phyloP scores from a whole-genome alignment of 2,113 vertebrate species.

The Boleophthalmus pectinirostris region DNA sequence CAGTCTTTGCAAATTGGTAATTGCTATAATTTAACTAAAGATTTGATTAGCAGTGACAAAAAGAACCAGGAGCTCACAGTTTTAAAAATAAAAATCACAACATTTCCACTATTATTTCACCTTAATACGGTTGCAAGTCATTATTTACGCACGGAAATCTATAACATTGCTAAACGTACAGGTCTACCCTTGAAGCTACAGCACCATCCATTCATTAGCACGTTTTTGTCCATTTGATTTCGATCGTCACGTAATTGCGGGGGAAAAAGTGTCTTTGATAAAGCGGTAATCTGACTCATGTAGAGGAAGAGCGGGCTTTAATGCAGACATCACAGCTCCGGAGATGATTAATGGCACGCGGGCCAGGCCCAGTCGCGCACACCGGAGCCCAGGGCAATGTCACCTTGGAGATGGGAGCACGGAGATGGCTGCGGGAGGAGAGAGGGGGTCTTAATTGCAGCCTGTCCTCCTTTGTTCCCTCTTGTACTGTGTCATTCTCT shows the following conservation, averaged over 20 bases:
- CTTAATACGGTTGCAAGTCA: not conserved
- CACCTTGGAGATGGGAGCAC: slow-evolving; percentile 70
- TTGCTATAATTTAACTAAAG: not conserved
- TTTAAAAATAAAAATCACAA: too few relatives aligned
- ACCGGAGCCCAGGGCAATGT: slow-evolving; percentile 70
- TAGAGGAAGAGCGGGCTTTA: slow-evolving; percentile 35
- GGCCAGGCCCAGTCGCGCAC: slow-evolving; percentile 34
- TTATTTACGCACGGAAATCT: not conserved
- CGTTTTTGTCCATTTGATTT: slow-evolving; percentile 32
- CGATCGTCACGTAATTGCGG: slow-evolving; percentile 30
- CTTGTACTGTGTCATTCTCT: slow-evolving; percentile 46
- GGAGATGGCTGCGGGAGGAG: slow-evolving; percentile 49
- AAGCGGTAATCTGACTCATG: slow-evolving; percentile 59
- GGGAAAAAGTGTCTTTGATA: slow-evolving; percentile 52
- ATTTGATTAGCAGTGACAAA: not conserved
- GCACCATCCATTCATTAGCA: slow-evolving; percentile 10
- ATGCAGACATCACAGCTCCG: slow-evolving; percentile 54
- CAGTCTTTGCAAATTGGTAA: not conserved
- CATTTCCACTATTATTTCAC: too few relatives aligned
- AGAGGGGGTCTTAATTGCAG: slow-evolving; percentile 66
- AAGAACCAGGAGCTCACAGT: not conserved
- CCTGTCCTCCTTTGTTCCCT: slow-evolving; percentile 59
- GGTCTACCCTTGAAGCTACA: slow-evolving; percentile 5
- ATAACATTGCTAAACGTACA: not conserved
- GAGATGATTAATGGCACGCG: slow-evolving; percentile 63